Evolutionary conservation across 2,113 vertebrate genomes (phyloP).

Genomic region (Platycercus adscitus): DNA sequence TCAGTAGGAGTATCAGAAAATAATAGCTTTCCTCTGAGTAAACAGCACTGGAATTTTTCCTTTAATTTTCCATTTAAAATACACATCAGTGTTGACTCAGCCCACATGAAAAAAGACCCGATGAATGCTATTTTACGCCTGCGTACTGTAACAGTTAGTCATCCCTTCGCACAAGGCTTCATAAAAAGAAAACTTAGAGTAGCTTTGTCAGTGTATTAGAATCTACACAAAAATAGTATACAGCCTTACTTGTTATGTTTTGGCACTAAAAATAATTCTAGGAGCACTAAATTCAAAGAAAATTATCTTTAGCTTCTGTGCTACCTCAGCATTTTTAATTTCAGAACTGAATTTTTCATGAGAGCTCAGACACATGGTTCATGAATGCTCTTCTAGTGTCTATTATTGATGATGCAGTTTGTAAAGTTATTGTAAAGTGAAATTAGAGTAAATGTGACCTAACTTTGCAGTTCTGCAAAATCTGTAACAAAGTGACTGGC

Average conservation of each 20-base stretch:
- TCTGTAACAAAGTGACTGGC: constrained; percentile 26
- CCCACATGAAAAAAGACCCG: not conserved
- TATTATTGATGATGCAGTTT: not conserved
- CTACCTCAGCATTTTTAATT: not conserved
- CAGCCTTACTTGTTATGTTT: not conserved
- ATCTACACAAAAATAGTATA: not conserved
- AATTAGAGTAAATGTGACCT: constrained; percentile 12
- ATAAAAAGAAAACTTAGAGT: not conserved
- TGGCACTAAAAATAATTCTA: not conserved
- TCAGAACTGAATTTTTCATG: not conserved
- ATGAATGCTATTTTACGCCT: not conserved
- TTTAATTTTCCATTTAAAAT: not conserved
- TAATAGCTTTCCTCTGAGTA: not conserved
- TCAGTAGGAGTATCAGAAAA: not conserved
- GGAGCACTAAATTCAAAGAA: not conserved
- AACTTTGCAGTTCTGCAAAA: constrained; percentile 47
- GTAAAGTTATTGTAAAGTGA: constrained; percentile 5
- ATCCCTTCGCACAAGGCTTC: not conserved
- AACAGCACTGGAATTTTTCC: not conserved
- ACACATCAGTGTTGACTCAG: not conserved
- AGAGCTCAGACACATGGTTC: not conserved
- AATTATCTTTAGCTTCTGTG: not conserved
- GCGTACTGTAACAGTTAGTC: not conserved
- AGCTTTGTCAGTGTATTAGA: not conserved
- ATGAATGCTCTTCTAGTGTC: not conserved